Evolutionary conservation across 2,888 invertebrate genomes (phyloP), one percentile per base, ranked within the genome.

Genomic region (Volucella inflata): DNA sequence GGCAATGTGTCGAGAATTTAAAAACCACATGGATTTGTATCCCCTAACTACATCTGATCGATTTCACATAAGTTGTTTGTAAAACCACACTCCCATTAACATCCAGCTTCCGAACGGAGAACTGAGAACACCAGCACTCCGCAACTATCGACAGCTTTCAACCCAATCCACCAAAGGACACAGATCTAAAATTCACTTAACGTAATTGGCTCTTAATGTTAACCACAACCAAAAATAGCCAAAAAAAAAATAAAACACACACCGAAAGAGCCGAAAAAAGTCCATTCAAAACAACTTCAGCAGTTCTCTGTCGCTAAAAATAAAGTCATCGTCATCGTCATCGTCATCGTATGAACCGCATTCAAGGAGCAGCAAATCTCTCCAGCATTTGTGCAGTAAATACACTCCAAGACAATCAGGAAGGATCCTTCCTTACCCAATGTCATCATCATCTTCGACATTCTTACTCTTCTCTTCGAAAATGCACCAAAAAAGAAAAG

Each of bases 201-300:
- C 53, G 81, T 85, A 85, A 85, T 85, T 85, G 85, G 85, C 85
- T 81, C 81, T 85, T 64, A 85, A 81, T 85, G 76, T 77, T 68
- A 81, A 85, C 85, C 81, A 68, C 81, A 81, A 57, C 65, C 81
- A 40, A 64, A 21, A 21, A 21, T 21, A 21, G 21, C 21, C 21
- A 21, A 21, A 21, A 21, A 21, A 21, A n/a, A n/a, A n/a, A n/a
- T n/a, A n/a, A n/a, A n/a, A n/a, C n/a, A 21, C 21, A 21, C 21
- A 21, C 21, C 2, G 4, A 21, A 71, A 76, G 55, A 76, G 46
- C 53, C 42, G 55, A 70, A 74, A 70, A 62, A 48, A 48, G 48
- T 40, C 12, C 14, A 36, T 57, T 50, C 77, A 59, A 59, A 36
- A 36, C 11, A 16, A 60, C 40, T 8, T 38, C 14, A 11, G 9